Base-by-base conservation (phyloP, 1,140 invertebrate genomes). In the Lordiphosa clarofinis region DNA sequence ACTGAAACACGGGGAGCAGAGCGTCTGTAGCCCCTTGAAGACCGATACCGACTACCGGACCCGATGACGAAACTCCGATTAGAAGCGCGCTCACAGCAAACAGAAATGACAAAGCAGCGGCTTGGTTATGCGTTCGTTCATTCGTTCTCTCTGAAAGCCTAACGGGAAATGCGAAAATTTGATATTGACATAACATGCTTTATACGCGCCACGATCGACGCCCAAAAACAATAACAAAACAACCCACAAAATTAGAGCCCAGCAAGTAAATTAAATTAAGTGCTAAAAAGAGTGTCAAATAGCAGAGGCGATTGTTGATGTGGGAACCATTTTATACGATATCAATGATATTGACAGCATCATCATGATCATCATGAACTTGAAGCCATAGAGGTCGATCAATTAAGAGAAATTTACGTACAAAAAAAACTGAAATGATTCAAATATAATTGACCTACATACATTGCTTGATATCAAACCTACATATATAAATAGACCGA, bases 281-380 rank as follows among this genome's bases (percentile, higher is more conserved):
- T 56, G 31, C 50, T 38, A 48, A 46, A 62, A 66, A 53, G 56
- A 69, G 65, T 67, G 39, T 68, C 62, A 40, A 57, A 50, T 67
- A 15, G 12, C 47, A 42, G 36, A 19, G 13, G 40, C 33, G 46
- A 13, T 43, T 3, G 58, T 24, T 43, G 52, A 43, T 69, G 42
- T 81, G 75, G 71, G 76, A 81, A 75, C 39, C 50, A 40, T 46
- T 67, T n/a, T 39, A 24, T 35, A 44, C 65, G 40, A 56, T 75
- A 56, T 54, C 55, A 56, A 73, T 79, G 13, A 43, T 56, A 74
- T 81, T 67, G 75, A 81, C 70, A 78, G 68, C 64, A 33, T 28
- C n/a, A 36, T 12, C 47, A 38, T 78, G 59, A 79, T 56, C 67
- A 66, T 57, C 48, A 60, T 81, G 71, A 81, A 81, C 75, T 81